Evolutionary conservation across 2,888 invertebrate species (phyloP), one percentile per base, ranked within the genome.

Genomic region (Rhopalosiphum nymphaeae): DNA sequence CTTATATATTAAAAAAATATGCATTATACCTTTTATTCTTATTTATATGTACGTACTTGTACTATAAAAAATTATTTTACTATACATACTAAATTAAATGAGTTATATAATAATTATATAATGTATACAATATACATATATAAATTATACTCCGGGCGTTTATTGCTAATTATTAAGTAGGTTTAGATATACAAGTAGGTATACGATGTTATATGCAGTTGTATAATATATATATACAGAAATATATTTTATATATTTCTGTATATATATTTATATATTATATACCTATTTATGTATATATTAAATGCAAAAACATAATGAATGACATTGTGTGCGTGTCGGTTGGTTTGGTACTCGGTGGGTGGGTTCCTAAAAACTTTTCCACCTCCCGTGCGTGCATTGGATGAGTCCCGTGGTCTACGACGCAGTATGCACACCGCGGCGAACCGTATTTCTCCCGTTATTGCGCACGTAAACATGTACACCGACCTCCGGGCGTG

Each of bases 331-430:
- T 91, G 67, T 91, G 94, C 91, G 91, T 93, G 94, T 91, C 91
- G 91, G 94, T 94, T 91, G 94, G 94, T 94, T 91, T 86, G 94
- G 61, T 86, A 36, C 85, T 86, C 91, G 53, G 91, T 94, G 91
- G 94, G 94, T 94, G 94, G 94, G 94, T 94, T 94, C 91, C 90
- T 91, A 91, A 91, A 94, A 91, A 85, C 85, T 87, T 94, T 94
- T 90, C 94, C 84, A 90, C 94, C 85, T 90, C 94, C 85, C 92
- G 88, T 89, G 88, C 78, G 90, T 86, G 85, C 86, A 94, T 94
- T 94, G 94, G 94, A 94, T 94, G 94, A 85, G 89, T 56, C 36
- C 46, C 89, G 88, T 36, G 78, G 36, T 93, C 78, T 56, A n/a
- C 88, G 53, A 88, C 67, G 92, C 67, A 44, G 61, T 87, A 42